Percentiles rank a stretch among this genome's conserved stretches.
These are phyloP conservation scores for Sitta europaea DNA, from an alignment of 2,113 vertebrate species.

Conservation along the genomic window DNA sequence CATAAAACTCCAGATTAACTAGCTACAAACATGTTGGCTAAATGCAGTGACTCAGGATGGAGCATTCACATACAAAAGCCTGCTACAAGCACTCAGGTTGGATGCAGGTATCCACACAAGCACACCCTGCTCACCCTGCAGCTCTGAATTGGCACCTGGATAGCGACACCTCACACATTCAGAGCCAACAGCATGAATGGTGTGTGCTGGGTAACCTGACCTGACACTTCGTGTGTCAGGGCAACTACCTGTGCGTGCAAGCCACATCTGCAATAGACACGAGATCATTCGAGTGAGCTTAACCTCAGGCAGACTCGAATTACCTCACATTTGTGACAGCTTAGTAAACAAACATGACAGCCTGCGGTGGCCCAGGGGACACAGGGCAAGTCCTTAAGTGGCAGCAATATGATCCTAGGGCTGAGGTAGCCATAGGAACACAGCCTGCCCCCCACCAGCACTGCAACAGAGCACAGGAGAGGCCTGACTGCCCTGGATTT, in stretches of 20 bases:
- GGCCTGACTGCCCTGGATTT: neutral
- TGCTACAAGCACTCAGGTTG: neutral
- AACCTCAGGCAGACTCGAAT: neutral
- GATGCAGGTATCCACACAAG: neutral
- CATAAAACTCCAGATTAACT: neutral
- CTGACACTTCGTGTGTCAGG: neutral
- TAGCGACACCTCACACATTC: neutral
- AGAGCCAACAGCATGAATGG: neutral
- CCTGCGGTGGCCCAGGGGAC: neutral
- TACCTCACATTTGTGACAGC: neutral
- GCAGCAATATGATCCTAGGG: neutral
- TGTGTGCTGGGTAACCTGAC: neutral
- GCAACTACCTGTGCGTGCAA: neutral
- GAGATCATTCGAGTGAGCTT: neutral
- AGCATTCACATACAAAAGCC: neutral
- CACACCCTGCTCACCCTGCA: neutral
- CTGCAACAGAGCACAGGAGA: rapidly evolving
- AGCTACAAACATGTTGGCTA: neutral
- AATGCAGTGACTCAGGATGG: neutral
- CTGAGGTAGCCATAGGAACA: neutral
- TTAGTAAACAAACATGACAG: neutral
- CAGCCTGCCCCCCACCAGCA: neutral
- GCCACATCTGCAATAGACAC: rapidly evolving
- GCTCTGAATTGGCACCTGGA: neutral
- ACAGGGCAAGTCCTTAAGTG: neutral